phyloP scores from a whole-genome alignment of 1,140 invertebrate species.

The Amyelois transitella region DNA sequence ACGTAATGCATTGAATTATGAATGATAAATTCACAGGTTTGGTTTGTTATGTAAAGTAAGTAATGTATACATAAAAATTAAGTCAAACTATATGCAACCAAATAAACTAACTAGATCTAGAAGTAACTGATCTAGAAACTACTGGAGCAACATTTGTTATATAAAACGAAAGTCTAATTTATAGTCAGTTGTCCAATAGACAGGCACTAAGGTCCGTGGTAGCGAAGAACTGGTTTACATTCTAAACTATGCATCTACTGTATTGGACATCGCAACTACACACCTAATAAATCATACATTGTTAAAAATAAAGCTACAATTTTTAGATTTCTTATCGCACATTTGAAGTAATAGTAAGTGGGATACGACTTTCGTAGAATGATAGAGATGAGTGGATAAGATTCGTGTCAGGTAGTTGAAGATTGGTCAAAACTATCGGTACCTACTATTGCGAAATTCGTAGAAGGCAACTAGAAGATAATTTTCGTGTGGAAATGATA shows the following conservation, averaged over 20 bases:
- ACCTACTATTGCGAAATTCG: too few relatives aligned
- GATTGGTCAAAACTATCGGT: too few relatives aligned
- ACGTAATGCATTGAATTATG: too few relatives aligned
- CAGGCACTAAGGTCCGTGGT: not conserved
- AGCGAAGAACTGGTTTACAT: conserved; percentile 10
- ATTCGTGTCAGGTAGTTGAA: not conserved
- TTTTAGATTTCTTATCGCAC: not conserved
- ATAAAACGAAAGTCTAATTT: conserved; percentile 15
- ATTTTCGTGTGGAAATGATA: not conserved
- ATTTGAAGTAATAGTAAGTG: not conserved
- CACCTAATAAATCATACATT: not conserved
- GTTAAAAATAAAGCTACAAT: not conserved
- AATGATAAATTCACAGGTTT: too few relatives aligned
- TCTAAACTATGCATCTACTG: conserved; percentile 6
- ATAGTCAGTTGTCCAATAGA: not conserved
- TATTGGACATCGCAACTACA: not conserved
- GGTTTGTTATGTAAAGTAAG: not conserved
- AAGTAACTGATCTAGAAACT: not conserved
- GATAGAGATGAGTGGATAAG: not conserved
- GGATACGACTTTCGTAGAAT: not conserved
- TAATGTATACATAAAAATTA: not conserved
- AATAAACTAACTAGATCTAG: too few relatives aligned
- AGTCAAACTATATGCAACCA: conserved; percentile 7
- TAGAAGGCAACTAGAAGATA: not conserved
- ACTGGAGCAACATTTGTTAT: conserved; percentile 6